phyloP scores from a whole-genome alignment of 2,888 invertebrate species.

The Scaptomyza flava region DNA sequence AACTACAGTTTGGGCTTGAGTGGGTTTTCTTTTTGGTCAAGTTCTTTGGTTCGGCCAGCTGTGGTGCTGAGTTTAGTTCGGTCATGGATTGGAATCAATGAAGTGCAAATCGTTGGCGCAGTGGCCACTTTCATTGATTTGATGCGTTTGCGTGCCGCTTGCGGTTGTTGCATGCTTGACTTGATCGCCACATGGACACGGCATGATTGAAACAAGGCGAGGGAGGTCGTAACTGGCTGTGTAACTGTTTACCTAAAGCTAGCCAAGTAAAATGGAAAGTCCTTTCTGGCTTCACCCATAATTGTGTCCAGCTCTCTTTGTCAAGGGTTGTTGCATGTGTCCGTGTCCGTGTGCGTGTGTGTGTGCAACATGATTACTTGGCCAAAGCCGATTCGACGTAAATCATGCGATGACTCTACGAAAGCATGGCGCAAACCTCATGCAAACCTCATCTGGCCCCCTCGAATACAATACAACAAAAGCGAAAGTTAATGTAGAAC shows the following conservation, averaged over 20 bases:
- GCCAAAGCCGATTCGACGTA: conserved; percentile 65
- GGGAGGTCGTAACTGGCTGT: conserved; percentile 1
- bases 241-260: conserved; percentile 69
- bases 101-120: conserved; percentile 70
- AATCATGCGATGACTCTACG: conserved; percentile 76
- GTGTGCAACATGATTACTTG: conserved; percentile 69
- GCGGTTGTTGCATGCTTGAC: conserved; percentile 72
- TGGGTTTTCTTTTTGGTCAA: conserved; percentile 38
- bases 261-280: conserved; percentile 78
- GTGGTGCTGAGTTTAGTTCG: conserved; percentile 12
- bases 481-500: conserved; percentile 74
- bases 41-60: conserved; percentile 9
- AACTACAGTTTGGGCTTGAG: conserved; percentile 30
- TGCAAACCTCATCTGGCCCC: conserved; percentile 32
- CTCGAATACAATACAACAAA: conserved; percentile 10
- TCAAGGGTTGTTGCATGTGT: conserved; percentile 11
- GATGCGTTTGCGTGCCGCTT: conserved; percentile 77
- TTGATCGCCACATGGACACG: conserved; percentile 46
- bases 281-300: conserved; percentile 57
- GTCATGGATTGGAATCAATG: conserved; percentile 61
- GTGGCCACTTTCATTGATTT: conserved; percentile 76
- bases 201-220: background rate
- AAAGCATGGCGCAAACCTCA: conserved; percentile 60
- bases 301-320: conserved; percentile 58
- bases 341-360: conserved; percentile 31